A percentile compares a stretch with the other conserved stretches of the same genome.
phyloP scores from a whole-genome alignment of 2,113 vertebrate species.

The Agapornis roseicollis region DNA sequence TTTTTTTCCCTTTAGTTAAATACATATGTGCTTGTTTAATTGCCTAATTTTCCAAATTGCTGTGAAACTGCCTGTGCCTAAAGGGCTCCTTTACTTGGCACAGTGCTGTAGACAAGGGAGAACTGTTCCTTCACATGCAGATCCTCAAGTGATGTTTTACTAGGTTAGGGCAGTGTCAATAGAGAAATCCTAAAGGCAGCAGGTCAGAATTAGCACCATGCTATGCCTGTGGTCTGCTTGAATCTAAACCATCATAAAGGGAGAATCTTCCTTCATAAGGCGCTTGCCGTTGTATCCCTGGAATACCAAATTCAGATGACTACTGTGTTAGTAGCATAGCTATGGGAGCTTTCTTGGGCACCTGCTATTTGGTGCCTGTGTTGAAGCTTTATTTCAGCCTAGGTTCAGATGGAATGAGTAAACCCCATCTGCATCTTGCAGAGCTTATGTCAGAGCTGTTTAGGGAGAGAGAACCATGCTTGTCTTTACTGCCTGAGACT shows the following conservation, averaged over 20 bases:
- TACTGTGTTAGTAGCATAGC: not conserved
- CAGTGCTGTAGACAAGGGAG: not conserved
- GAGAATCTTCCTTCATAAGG: not conserved
- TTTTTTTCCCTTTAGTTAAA: not conserved
- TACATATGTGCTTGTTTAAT: not conserved
- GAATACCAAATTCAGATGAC: not conserved
- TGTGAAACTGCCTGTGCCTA: not conserved
- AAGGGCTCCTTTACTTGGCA: not conserved
- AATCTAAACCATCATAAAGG: not conserved
- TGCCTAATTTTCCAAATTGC: not conserved
- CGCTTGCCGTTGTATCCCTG: not conserved
- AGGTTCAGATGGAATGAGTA: not conserved
- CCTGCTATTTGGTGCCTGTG: not conserved
- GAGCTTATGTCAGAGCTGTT: not conserved
- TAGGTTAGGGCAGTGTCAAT: not conserved
- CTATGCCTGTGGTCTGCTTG: not conserved
- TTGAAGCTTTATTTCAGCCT: not conserved
- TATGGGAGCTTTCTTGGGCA: not conserved
- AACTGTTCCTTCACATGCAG: not conserved
- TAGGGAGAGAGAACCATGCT: not conserved
- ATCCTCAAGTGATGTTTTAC: not conserved
- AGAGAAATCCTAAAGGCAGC: not conserved
- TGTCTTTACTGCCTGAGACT: not conserved
- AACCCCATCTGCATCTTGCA: not conserved
- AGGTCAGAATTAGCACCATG: not conserved